Evolutionary conservation across 1,140 invertebrate species (phyloP).

Genomic region (Diachasma alloeum): DNA sequence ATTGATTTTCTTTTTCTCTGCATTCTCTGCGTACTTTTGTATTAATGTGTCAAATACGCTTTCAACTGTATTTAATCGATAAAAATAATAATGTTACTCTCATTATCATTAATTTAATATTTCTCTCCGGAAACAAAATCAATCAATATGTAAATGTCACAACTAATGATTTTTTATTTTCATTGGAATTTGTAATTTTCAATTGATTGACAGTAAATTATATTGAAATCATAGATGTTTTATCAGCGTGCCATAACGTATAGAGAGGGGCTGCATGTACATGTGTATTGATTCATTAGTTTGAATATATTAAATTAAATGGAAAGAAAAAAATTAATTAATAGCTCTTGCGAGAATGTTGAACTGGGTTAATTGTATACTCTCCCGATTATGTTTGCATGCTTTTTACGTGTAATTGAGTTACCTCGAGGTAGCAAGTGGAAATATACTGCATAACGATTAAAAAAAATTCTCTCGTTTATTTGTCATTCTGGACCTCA

Average conservation of each 20-base stretch:
- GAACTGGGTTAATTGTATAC: not conserved
- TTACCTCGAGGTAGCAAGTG: not conserved
- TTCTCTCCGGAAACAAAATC: not conserved
- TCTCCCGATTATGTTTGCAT: not conserved
- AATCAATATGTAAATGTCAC: constrained; percentile 5
- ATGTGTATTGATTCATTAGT: not conserved
- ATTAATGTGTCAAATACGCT: not conserved
- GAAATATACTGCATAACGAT: not conserved
- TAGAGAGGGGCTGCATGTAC: not conserved
- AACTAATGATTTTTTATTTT: not conserved
- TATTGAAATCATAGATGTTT: not conserved
- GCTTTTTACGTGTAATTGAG: not conserved
- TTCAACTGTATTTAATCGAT: not conserved
- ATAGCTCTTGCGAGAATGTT: not conserved
- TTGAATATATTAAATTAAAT: not conserved
- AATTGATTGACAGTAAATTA: not conserved
- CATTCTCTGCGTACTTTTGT: not conserved
- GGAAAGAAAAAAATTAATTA: not conserved
- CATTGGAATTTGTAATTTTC: not conserved
- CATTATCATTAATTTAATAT: constrained; percentile 3
- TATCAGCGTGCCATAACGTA: not conserved
- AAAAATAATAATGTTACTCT: not conserved
- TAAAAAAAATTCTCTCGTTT: not conserved
- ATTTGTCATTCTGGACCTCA: not conserved
- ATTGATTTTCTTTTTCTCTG: not conserved